Evolutionary conservation across 1,140 invertebrate genomes (phyloP).

Genomic region (Aphelenchoides fujianensis): DNA sequence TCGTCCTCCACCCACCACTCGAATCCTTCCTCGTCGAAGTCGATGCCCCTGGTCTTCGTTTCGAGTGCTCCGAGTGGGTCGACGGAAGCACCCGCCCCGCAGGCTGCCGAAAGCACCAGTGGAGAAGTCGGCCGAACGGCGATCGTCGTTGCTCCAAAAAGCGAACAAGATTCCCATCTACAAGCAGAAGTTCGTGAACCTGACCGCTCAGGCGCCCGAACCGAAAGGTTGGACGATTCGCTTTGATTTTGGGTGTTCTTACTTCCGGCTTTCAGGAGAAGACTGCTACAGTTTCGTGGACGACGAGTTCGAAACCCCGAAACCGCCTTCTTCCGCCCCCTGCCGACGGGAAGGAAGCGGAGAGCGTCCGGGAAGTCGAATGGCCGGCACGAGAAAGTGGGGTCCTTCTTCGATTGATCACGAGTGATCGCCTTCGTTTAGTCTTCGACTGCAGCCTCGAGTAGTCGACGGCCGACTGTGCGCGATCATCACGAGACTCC

Average conservation of each 20-base stretch:
- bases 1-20: background rate
- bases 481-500: background rate
- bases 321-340: too few relatives aligned
- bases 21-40: background rate
- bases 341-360: too few relatives aligned
- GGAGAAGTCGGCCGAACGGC: background rate
- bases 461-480: too few relatives aligned
- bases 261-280: background rate
- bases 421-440: too few relatives aligned
- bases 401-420: too few relatives aligned
- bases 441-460: too few relatives aligned
- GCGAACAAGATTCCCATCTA: slow-evolving; percentile 5
- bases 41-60: slow-evolving; percentile 8
- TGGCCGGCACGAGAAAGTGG: too few relatives aligned
- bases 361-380: too few relatives aligned
- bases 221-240: slow-evolving; percentile 8
- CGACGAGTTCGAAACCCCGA: slow-evolving; percentile 5
- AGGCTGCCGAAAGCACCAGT: background rate
- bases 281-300: slow-evolving; percentile 15
- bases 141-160: background rate
- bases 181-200: slow-evolving; percentile 1
- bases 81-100: background rate
- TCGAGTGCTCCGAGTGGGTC: background rate
- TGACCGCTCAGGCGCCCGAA: background rate
- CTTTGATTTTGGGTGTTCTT: background rate